phyloP scores from a whole-genome alignment of 2,888 invertebrate genomes.

The Lasiommata megera region DNA sequence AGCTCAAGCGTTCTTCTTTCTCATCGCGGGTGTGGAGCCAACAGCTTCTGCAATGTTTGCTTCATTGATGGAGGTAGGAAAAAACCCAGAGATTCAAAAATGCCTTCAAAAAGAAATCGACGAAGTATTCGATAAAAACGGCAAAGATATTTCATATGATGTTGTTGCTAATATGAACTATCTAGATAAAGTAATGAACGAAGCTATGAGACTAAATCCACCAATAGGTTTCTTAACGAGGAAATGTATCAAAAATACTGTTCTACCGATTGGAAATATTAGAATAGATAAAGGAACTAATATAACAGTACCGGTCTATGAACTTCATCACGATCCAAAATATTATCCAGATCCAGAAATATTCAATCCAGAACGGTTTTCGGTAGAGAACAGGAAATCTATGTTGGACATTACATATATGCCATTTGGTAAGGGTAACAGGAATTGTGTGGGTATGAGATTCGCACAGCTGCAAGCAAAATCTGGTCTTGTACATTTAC shows the following conservation, averaged over 20 bases:
- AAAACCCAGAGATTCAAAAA: conserved; percentile 49
- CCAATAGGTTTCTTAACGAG: conserved; percentile 50
- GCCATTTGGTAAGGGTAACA: conserved; percentile 69
- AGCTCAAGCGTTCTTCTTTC: conserved; percentile 63
- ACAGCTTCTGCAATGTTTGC: conserved; percentile 52
- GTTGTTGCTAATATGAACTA: conserved; percentile 48
- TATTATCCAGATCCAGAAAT: conserved; percentile 65
- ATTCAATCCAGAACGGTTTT: conserved; percentile 65
- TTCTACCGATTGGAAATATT: conserved; percentile 56
- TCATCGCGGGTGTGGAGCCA: conserved; percentile 62
- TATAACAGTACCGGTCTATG: conserved; percentile 52
- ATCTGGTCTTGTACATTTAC: conserved; percentile 33
- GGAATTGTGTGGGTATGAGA: conserved; percentile 64
- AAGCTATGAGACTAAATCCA: conserved; percentile 52
- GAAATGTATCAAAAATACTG: conserved; percentile 45
- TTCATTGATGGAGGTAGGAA: conserved; percentile 52
- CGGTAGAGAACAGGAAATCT: conserved; percentile 36
- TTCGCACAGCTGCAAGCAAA: conserved; percentile 50
- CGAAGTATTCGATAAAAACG: conserved; percentile 36
- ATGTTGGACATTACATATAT: conserved; percentile 50
- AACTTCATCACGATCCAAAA: conserved; percentile 62
- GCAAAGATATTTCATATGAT: conserved; percentile 47
- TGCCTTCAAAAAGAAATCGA: conserved; percentile 57
- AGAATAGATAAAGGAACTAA: conserved; percentile 51
- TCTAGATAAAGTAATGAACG: conserved; percentile 52